phyloP scores from a whole-genome alignment of 2,113 vertebrate genomes.

The Solea solea region DNA sequence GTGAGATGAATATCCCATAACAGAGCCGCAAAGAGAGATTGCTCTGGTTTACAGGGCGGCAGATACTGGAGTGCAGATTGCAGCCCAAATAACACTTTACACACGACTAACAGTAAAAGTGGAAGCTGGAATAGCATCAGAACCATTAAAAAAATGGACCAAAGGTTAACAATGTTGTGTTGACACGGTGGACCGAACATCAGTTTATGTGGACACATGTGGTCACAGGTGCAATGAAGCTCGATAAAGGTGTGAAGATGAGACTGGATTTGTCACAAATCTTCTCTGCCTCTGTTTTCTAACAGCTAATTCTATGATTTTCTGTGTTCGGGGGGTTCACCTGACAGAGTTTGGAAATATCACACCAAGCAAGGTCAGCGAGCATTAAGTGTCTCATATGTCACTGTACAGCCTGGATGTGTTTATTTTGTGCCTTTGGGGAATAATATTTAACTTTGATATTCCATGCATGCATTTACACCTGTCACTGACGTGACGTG shows the following conservation, averaged over 20 bases:
- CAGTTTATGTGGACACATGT: slow-evolving; percentile 38
- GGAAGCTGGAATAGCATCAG: slow-evolving; percentile 41
- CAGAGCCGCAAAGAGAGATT: slow-evolving; percentile 44
- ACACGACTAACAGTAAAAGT: slow-evolving; percentile 62
- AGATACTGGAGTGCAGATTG: slow-evolving; percentile 59
- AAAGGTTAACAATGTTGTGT: slow-evolving; percentile 52
- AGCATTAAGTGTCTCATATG: slow-evolving; percentile 21
- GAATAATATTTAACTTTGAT: slow-evolving; percentile 52
- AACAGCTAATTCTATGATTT: slow-evolving; percentile 6
- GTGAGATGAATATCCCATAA: slow-evolving; percentile 56
- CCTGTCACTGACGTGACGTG: slow-evolving; percentile 53
- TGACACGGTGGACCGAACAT: slow-evolving; percentile 37
- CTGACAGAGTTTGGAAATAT: slow-evolving; percentile 47
- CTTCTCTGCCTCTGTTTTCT: slow-evolving; percentile 2
- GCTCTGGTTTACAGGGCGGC: slow-evolving; percentile 61
- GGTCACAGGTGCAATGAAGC: slow-evolving; percentile 20
- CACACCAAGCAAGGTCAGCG: slow-evolving; percentile 41
- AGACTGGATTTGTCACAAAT: slow-evolving; percentile 4
- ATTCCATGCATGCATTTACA: slow-evolving; percentile 54
- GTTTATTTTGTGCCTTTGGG: slow-evolving; percentile 32
- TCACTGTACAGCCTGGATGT: slow-evolving; percentile 16
- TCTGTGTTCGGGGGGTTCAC: slow-evolving; percentile 5
- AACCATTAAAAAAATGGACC: slow-evolving; percentile 48
- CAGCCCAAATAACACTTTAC: slow-evolving; percentile 64
- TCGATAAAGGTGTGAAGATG: slow-evolving; percentile 14